phyloP scores from a whole-genome alignment of 2,888 invertebrate species.

The Marronus borbonicus region DNA sequence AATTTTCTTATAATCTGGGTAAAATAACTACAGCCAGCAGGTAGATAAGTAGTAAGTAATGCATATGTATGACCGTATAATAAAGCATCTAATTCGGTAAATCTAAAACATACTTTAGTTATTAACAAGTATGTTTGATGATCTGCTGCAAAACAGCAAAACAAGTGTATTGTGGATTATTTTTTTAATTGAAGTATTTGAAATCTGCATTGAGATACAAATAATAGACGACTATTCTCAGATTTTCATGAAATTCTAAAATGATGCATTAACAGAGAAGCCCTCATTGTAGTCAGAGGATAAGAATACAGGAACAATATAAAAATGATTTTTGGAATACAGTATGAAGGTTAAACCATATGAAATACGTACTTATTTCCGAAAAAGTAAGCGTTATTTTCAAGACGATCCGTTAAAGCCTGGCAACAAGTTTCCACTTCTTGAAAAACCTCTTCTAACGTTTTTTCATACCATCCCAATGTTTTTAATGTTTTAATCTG shows the following conservation, averaged over 20 bases:
- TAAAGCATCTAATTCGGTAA: slow-evolving; percentile 85
- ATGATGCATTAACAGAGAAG: too few species aligned
- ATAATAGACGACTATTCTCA: not conserved
- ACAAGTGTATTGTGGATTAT: not conserved
- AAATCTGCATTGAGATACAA: not conserved
- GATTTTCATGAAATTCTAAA: too few species aligned
- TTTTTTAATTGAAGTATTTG: not conserved
- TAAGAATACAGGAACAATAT: not conserved
- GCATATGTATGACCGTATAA: slow-evolving; percentile 79
- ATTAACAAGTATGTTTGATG: not conserved
- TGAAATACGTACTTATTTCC: slow-evolving; percentile 77
- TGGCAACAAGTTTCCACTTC: slow-evolving; percentile 91
- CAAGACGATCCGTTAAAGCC: slow-evolving; percentile 88
- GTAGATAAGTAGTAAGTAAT: slow-evolving; percentile 65
- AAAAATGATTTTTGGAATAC: not conserved
- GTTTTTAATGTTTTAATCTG: slow-evolving; percentile 83
- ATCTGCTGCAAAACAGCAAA: not conserved
- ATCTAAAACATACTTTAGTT: slow-evolving; percentile 69
- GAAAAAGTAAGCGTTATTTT: slow-evolving; percentile 87
- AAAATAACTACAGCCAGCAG: slow-evolving; percentile 51
- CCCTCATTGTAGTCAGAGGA: not conserved
- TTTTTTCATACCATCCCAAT: slow-evolving; percentile 87
- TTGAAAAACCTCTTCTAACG: slow-evolving; percentile 82
- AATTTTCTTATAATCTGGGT: slow-evolving; percentile 52
- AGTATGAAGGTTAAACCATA: not conserved